Evolutionary conservation across 2,888 invertebrate species (phyloP).

Genomic region (Dasysyrphus albostriatus): DNA sequence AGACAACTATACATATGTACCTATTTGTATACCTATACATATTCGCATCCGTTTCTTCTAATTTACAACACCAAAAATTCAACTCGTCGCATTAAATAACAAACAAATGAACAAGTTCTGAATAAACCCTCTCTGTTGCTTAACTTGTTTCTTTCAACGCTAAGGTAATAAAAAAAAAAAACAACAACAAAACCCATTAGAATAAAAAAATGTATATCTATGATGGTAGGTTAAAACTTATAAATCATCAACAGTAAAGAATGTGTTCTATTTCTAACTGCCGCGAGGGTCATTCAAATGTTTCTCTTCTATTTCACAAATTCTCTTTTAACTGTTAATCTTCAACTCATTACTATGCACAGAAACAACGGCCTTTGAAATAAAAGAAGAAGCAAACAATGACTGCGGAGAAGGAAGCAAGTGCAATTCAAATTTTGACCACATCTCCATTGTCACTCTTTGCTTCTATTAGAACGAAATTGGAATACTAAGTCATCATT

Average conservation of each 20-base stretch:
- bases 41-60: not conserved
- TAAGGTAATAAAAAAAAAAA: not conserved
- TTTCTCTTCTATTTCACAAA: not conserved
- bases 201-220: not conserved
- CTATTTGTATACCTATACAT: not conserved
- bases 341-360: constrained; percentile 6
- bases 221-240: not conserved
- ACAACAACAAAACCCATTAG: not conserved
- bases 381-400: not conserved
- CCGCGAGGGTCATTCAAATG: constrained; percentile 5
- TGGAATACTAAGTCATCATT: constrained; percentile 17
- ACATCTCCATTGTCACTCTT: too few relatives aligned
- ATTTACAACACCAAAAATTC: constrained; percentile 1
- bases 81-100: not conserved
- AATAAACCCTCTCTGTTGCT: constrained; percentile 5
- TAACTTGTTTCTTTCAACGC: constrained; percentile 14
- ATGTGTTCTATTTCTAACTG: constrained; percentile 26
- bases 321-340: constrained; percentile 3
- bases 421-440: too few relatives aligned
- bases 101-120: constrained; percentile 13
- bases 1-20: not conserved
- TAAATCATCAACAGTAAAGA: not conserved
- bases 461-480: constrained; percentile 20
- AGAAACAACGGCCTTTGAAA: not conserved
- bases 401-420: not conserved